Conservation (phyloP, 2,888 invertebrate genomes). For the Ptilodon capucinus region DNA sequence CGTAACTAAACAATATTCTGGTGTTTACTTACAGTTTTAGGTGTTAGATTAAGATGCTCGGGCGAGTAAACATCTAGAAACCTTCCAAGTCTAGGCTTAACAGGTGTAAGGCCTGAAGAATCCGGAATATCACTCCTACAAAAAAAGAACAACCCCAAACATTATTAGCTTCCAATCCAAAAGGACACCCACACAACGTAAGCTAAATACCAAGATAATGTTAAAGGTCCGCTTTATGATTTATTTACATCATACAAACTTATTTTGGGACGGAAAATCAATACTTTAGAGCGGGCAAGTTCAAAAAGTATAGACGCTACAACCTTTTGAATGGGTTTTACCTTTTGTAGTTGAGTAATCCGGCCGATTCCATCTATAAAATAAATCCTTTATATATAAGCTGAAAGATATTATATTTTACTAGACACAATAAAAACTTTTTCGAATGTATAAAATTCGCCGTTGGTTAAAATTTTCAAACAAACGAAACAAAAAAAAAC, state of each 20-base stretch:
- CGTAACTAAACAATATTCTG: slow-evolving; percentile 1
- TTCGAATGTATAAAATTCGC: slow-evolving; percentile 28
- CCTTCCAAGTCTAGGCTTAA: slow-evolving; percentile 66
- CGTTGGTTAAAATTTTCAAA: slow-evolving; percentile 37
- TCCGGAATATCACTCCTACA: slow-evolving; percentile 46
- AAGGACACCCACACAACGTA: slow-evolving; percentile 24
- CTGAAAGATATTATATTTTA: neutral
- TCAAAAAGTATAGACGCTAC: slow-evolving; percentile 47
- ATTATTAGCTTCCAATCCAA: no score
- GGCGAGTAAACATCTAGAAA: slow-evolving; percentile 76
- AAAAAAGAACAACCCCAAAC: no score
- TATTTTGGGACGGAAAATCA: slow-evolving; percentile 79
- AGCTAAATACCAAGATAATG: slow-evolving; percentile 45
- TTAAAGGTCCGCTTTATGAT: slow-evolving; percentile 65
- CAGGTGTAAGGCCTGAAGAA: slow-evolving; percentile 56
- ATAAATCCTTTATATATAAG: neutral
- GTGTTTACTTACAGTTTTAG: slow-evolving; percentile 63
- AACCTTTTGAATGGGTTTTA: slow-evolving; percentile 34
- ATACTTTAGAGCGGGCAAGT: slow-evolving; percentile 78
- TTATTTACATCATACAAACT: slow-evolving; percentile 78
- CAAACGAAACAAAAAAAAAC: slow-evolving; percentile 38
- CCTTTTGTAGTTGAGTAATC: slow-evolving; percentile 48
- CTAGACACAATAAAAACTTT: slow-evolving; percentile 4
- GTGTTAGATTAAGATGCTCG: slow-evolving; percentile 74
- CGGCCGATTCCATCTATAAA: slow-evolving; percentile 48